Conservation (phyloP, 2,888 invertebrate species). For the Drosophila helvetica region DNA sequence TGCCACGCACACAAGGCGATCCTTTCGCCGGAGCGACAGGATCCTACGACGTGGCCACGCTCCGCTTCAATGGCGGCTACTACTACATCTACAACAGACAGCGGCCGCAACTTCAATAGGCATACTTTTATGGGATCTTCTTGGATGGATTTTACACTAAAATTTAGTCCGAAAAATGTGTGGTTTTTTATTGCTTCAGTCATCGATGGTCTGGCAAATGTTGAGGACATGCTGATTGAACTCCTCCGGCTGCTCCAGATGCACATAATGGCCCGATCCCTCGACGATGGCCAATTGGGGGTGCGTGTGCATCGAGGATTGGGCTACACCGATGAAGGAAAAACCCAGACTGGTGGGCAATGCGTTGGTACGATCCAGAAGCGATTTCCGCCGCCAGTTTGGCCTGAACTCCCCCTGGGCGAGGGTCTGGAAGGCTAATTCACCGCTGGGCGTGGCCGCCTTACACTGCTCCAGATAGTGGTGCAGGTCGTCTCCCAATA, state of each 20-base stretch:
- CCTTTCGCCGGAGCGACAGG: neutral
- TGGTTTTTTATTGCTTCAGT: neutral
- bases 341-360: conserved; percentile 89
- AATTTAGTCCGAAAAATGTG: neutral
- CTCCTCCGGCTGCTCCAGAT: neutral
- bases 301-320: conserved; percentile 94
- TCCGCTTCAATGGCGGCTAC: conserved; percentile 57
- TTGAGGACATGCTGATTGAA: neutral
- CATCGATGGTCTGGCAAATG: neutral
- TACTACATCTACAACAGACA: conserved; percentile 60
- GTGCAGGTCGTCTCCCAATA: neutral
- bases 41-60: conserved; percentile 25
- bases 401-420: conserved; percentile 92
- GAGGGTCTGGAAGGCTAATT: conserved; percentile 89
- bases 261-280: neutral
- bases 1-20: conserved; percentile 20
- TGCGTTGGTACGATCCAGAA: conserved; percentile 61
- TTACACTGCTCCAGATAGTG: conserved; percentile 96
- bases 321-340: conserved; percentile 93
- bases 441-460: conserved; percentile 90
- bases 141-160: neutral
- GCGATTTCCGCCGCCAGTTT: neutral
- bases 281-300: neutral
- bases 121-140: neutral
- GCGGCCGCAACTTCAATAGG: conserved; percentile 28